Conservation (phyloP, 2,113 vertebrate genomes). For the Thunnus maccoyii region DNA sequence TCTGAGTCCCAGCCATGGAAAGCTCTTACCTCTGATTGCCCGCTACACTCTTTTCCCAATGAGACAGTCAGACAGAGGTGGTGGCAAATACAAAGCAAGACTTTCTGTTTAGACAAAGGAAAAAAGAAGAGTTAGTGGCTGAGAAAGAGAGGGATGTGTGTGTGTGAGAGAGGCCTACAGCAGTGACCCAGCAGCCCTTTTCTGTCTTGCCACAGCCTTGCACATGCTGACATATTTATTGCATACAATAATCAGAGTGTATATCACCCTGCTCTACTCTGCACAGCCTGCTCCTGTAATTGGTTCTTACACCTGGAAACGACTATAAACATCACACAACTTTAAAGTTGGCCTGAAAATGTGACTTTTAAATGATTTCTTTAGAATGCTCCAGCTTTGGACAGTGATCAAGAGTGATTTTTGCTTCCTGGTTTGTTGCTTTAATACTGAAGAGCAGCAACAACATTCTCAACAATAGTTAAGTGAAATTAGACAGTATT, state of each 20-base stretch:
- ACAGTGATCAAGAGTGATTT: background rate
- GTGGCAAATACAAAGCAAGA: constrained; percentile 20
- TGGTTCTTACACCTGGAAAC: constrained; percentile 63
- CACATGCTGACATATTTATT: constrained; percentile 76
- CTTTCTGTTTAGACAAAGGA: constrained; percentile 10
- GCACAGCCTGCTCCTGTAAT: constrained; percentile 65
- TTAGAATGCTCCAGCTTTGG: background rate
- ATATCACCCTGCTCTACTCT: constrained; percentile 64
- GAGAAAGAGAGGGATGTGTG: constrained; percentile 22
- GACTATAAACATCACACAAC: constrained; percentile 44
- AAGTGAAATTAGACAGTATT: background rate
- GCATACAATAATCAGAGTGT: constrained; percentile 70
- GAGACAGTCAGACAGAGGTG: constrained; percentile 7
- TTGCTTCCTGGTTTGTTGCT: background rate
- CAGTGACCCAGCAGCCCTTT: constrained; percentile 36
- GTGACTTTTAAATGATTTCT: constrained; percentile 30
- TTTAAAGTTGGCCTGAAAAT: constrained; percentile 27
- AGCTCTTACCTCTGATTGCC: constrained; percentile 15
- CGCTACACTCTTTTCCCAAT: constrained; percentile 7
- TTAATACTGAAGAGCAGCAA: background rate
- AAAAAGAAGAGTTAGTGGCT: constrained; percentile 38
- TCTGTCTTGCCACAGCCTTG: constrained; percentile 41
- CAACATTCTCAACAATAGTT: background rate
- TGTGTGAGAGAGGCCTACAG: constrained; percentile 18
- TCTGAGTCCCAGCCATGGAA: constrained; percentile 7